These are phyloP conservation scores for Syritta pipiens DNA, from an alignment of 2,888 invertebrate genomes.

Conservation along the genomic window DNA sequence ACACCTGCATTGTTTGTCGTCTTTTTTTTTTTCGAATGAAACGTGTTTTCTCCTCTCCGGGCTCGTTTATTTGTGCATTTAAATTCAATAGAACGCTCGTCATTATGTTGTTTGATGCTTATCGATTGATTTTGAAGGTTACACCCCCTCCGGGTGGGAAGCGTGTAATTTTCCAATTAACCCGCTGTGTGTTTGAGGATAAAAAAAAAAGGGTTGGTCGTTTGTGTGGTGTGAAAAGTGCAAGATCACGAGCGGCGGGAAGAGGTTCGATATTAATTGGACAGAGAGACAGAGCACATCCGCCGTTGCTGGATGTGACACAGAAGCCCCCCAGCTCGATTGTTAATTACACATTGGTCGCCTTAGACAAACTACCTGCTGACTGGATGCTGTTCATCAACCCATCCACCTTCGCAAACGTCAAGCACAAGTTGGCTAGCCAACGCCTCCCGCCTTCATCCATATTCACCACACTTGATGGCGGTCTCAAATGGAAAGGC, in stretches of 20 bases:
- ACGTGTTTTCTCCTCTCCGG: constrained; percentile 1
- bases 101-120: constrained; percentile 54
- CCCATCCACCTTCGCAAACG: constrained; percentile 36
- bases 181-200: constrained; percentile 8
- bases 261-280: not conserved
- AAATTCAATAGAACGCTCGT: constrained; percentile 46
- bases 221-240: not conserved
- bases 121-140: constrained; percentile 61
- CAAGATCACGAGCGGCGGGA: not conserved
- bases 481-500: too few relatives aligned
- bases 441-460: too few relatives aligned
- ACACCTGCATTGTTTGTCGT: constrained; percentile 38
- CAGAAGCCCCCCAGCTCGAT: too few relatives aligned
- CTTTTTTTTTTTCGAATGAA: too few relatives aligned
- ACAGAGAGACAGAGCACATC: not conserved
- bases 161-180: constrained; percentile 59
- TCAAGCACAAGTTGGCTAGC: too few relatives aligned
- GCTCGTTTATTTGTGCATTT: constrained; percentile 48
- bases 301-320: not conserved
- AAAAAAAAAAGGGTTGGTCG: constrained; percentile 46
- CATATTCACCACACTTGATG: too few relatives aligned
- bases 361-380: constrained; percentile 52
- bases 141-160: constrained; percentile 41
- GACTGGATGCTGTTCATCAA: too few relatives aligned
- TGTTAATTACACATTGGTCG: constrained; percentile 44